phyloP scores from a whole-genome alignment of 2,113 vertebrate genomes.

The Gallinago paraguaiae region DNA sequence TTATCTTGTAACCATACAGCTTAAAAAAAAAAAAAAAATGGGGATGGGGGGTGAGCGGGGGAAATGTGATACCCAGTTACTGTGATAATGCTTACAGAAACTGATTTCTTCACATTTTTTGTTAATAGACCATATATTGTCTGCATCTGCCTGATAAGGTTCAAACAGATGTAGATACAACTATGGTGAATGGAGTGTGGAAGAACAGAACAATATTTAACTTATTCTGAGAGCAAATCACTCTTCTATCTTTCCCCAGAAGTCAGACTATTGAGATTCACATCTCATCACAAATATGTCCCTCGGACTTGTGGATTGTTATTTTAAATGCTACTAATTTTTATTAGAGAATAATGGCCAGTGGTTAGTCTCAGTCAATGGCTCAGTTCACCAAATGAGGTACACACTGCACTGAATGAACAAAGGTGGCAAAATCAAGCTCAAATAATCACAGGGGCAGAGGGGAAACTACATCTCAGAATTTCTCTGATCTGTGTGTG shows the following conservation, averaged over 20 bases:
- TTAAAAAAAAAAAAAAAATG: neutral
- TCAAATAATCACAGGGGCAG: neutral
- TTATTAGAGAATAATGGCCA: neutral
- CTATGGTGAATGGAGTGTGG: neutral
- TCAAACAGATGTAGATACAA: neutral
- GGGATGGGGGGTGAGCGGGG: no score
- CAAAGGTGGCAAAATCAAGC: neutral
- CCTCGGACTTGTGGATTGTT: neutral
- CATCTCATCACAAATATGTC: neutral
- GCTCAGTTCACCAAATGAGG: neutral
- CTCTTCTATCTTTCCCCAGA: neutral
- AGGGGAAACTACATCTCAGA: neutral
- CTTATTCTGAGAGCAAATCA: neutral
- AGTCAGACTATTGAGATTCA: neutral
- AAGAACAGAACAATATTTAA: neutral
- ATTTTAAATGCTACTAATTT: neutral
- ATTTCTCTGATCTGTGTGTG: neutral
- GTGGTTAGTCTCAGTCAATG: neutral
- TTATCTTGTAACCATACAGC: neutral
- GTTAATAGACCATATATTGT: neutral
- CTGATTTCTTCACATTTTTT: neutral
- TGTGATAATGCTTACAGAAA: neutral
- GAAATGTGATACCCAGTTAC: neutral
- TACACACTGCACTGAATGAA: neutral
- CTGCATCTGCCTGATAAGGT: neutral